Evolutionary conservation across 2,797 vertebrate genomes (phyloP).

Genomic region (Poecilia velifera): DNA sequence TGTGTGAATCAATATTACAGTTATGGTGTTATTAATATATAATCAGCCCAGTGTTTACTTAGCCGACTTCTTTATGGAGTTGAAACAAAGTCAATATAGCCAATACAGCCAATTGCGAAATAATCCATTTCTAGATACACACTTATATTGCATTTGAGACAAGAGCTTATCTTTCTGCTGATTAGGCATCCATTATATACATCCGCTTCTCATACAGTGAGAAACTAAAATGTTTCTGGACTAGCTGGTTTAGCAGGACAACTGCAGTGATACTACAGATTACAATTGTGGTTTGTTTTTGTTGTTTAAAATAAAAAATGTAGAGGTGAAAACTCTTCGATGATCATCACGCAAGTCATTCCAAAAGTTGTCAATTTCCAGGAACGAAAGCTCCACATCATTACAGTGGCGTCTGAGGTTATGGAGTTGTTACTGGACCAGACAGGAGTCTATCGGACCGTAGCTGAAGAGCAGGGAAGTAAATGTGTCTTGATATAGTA

Average conservation of each 20-base stretch:
- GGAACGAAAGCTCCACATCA: constrained; percentile 43
- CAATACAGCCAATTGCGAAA: constrained; percentile 11
- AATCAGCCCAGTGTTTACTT: neutral
- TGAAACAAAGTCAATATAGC: neutral
- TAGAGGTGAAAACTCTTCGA: constrained; percentile 32
- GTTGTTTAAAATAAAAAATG: constrained; percentile 15
- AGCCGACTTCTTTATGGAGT: neutral
- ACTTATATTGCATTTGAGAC: constrained; percentile 18
- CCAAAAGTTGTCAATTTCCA: constrained; percentile 54
- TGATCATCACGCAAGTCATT: constrained; percentile 47
- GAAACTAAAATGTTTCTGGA: constrained; percentile 1
- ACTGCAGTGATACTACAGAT: neutral
- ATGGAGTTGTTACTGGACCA: constrained; percentile 38
- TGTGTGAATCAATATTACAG: neutral
- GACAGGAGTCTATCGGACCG: constrained; percentile 45
- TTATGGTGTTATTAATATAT: neutral
- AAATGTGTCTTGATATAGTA: constrained; percentile 31
- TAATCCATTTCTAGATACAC: constrained; percentile 24
- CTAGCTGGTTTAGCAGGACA: neutral
- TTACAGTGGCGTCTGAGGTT: constrained; percentile 38
- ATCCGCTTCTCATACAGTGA: constrained; percentile 7
- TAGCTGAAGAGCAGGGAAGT: constrained; percentile 24
- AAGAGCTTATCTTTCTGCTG: constrained; percentile 19
- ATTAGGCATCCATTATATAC: constrained; percentile 27
- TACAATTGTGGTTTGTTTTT: neutral